phyloP scores from a whole-genome alignment of 2,797 vertebrate species.

The Delichon dasypus region DNA sequence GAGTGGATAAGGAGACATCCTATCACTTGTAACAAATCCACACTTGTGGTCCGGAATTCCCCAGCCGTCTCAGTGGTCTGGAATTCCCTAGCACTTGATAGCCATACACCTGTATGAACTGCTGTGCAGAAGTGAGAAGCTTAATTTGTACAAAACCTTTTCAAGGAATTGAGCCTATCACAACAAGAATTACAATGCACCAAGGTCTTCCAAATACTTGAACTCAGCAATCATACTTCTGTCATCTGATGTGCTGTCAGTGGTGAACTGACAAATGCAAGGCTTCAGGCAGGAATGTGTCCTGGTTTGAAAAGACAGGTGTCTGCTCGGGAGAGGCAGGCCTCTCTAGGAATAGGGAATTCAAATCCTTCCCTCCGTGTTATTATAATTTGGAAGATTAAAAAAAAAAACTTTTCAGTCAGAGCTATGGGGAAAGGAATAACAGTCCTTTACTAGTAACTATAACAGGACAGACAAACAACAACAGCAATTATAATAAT shows the following conservation, averaged over 20 bases:
- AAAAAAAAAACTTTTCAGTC: no score
- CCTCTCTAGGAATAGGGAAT: no score
- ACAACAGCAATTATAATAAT: no score
- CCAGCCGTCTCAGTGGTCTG: not conserved
- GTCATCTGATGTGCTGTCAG: not conserved
- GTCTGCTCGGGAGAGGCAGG: no score
- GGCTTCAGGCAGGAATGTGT: not conserved
- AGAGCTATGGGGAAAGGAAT: no score
- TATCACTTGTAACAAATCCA: slow-evolving; percentile 24
- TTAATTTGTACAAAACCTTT: not conserved
- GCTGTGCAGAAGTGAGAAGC: not conserved
- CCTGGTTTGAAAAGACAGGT: no score
- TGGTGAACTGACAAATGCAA: not conserved
- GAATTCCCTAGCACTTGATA: not conserved
- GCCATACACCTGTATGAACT: not conserved
- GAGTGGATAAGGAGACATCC: not conserved
- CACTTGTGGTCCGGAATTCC: not conserved
- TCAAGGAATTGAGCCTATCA: not conserved
- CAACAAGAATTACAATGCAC: not conserved
- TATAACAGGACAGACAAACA: no score
- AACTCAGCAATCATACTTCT: not conserved
- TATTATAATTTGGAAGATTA: no score
- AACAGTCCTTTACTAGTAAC: no score
- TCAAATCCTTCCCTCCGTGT: no score
- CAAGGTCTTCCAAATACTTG: not conserved